A percentile compares a stretch with the other conserved stretches of the same genome.
Conservation (phyloP, 2,888 invertebrate genomes). For the Timema cristinae region DNA sequence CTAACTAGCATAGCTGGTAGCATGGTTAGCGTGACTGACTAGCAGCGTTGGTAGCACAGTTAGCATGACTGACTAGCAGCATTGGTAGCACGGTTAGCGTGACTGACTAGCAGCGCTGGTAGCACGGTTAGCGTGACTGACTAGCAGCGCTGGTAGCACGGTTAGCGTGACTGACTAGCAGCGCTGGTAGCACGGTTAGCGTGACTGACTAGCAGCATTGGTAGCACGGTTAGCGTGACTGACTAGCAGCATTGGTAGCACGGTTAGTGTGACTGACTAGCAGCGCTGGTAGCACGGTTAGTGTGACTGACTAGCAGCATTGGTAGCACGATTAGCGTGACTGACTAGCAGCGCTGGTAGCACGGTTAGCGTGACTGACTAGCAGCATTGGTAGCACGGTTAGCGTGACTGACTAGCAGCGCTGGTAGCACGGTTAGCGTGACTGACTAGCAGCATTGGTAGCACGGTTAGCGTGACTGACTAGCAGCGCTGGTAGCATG, state of each 20-base stretch:
- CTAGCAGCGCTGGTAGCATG: neutral
- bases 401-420: neutral
- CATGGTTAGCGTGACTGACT: neutral
- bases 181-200: neutral
- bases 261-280: neutral
- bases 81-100: neutral
- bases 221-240: neutral
- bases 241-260: neutral
- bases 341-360: neutral
- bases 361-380: neutral
- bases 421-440: neutral
- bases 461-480: neutral
- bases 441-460: neutral
- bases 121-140: neutral
- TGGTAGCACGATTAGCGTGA: neutral
- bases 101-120: neutral
- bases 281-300: neutral
- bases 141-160: neutral
- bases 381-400: neutral
- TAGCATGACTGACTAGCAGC: neutral
- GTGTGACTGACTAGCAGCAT: neutral
- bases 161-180: neutral
- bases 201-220: neutral
- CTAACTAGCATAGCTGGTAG: neutral
- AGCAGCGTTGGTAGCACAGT: neutral